phyloP scores from a whole-genome alignment of 64 coral and sea anemone species.

The Anthopleura sola region DNA sequence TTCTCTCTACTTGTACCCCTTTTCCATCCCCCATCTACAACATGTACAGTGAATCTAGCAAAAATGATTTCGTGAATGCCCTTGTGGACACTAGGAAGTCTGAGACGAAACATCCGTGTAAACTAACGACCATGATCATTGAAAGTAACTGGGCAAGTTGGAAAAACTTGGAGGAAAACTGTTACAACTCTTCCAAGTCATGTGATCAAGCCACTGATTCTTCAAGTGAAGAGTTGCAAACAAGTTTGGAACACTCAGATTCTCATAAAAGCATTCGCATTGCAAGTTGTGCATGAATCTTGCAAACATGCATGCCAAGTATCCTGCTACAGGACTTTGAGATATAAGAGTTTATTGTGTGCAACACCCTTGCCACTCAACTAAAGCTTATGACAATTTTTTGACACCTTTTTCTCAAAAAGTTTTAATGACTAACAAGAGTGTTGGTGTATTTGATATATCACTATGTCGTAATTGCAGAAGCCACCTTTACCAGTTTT shows the following conservation, averaged over 20 bases:
- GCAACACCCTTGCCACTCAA: too few species aligned
- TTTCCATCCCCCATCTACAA: constrained; percentile 79
- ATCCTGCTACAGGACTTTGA: not conserved
- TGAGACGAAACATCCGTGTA: constrained; percentile 1
- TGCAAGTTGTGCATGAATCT: constrained; percentile 1
- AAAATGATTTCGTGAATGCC: constrained; percentile 50
- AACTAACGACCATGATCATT: constrained; percentile 75
- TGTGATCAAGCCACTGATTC: not conserved
- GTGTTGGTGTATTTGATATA: too few species aligned
- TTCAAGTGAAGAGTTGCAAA: not conserved
- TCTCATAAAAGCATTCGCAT: not conserved
- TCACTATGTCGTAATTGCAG: too few species aligned
- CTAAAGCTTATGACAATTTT: too few species aligned
- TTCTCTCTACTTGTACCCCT: constrained; percentile 41
- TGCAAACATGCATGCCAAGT: not conserved
- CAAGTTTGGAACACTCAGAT: not conserved
- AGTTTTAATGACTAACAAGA: too few species aligned
- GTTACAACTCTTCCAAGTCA: not conserved
- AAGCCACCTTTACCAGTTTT: too few species aligned
- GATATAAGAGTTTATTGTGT: too few species aligned
- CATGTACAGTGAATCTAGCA: constrained; percentile 61
- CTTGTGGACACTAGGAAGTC: constrained; percentile 50
- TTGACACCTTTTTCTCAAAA: too few species aligned
- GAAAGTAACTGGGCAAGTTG: constrained; percentile 65
- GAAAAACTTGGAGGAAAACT: constrained; percentile 30